Percentiles rank a stretch among this genome's conserved stretches.
phyloP scores from a whole-genome alignment of 2,797 vertebrate genomes.

The Ataeniobius toweri region DNA sequence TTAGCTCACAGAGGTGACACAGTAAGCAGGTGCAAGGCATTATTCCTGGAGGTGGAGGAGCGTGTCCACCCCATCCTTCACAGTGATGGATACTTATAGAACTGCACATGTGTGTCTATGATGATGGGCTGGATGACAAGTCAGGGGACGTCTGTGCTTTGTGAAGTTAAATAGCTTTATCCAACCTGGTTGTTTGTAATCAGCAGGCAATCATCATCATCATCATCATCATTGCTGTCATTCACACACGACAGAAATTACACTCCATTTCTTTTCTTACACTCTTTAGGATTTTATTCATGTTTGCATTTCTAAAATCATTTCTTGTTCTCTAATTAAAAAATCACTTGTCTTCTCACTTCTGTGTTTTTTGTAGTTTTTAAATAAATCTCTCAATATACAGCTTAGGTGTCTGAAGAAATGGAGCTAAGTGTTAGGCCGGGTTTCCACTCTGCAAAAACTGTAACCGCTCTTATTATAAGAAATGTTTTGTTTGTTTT shows the following conservation, averaged over 20 bases:
- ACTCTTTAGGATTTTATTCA: slow-evolving; percentile 22
- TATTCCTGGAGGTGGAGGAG: slow-evolving; percentile 96
- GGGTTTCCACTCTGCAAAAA: background rate
- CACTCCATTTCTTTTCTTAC: slow-evolving; percentile 1
- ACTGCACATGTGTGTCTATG: slow-evolving; percentile 32
- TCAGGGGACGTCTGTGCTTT: slow-evolving; percentile 93
- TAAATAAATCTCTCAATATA: background rate
- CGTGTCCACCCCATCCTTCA: slow-evolving; percentile 93
- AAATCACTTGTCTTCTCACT: slow-evolving; percentile 57
- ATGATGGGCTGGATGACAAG: slow-evolving; percentile 87
- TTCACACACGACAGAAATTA: slow-evolving; percentile 13
- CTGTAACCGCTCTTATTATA: background rate
- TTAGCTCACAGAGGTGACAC: slow-evolving; percentile 99
- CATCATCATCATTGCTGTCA: slow-evolving; percentile 8
- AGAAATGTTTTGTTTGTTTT: background rate
- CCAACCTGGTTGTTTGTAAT: slow-evolving; percentile 75
- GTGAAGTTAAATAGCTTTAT: slow-evolving; percentile 86
- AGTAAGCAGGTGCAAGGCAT: slow-evolving; percentile 99
- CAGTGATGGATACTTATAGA: slow-evolving; percentile 78
- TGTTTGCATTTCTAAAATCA: slow-evolving; percentile 45
- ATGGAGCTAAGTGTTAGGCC: background rate
- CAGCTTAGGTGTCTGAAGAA: background rate
- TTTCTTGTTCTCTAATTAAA: slow-evolving; percentile 73
- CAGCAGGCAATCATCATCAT: slow-evolving; percentile 34
- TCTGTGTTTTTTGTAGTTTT: background rate